Base-by-base conservation (phyloP, 2,888 invertebrate genomes). In the Eulithis testata region DNA sequence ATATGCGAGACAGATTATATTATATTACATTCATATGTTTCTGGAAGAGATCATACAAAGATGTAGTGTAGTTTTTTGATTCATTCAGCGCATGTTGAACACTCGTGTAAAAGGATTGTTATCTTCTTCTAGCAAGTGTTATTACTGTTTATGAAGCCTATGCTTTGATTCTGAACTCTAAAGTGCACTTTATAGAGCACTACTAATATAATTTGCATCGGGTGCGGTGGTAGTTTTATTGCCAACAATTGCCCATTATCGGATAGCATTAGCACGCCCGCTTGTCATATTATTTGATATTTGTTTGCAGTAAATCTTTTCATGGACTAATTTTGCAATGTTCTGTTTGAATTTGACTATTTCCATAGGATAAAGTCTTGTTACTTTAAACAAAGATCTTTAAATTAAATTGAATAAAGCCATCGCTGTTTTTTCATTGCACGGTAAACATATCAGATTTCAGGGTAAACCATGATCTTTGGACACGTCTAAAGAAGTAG, bases 241-340 rank as follows among this genome's bases (percentile, higher is more conserved):
- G 79, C 84, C 81, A 81, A 85, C 84, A 86, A 86, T 86, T 85
- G 84, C 64, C 84, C 75, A 84, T 88, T 87, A 87, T 85, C 83
- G 75, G 72, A 73, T 78, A 75, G 82, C 82, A 84, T 85, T 85
- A 85, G 84, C 83, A 82, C 85, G 82, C 79, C 81, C 76, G 78
- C 73, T 80, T 74, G 83, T 86, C 84, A 85, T 76, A 79, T 76
- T 71, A 71, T 75, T 75, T 83, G 80, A 87, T 84, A 82, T 86
- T 85, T 77, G 83, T 81, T 81, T 75, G 76, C 76, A 53, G 68
- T 71, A 63, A 68, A 68, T 65, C 61, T 66, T 36, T 12, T 51
- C 54, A 36, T 44, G 54, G 62, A 67, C 65, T 63, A 66, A 69
- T 68, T 72, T 60, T 61, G 62, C 64, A 66, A 62, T 58, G 51